Conservation (phyloP, 1,140 invertebrate genomes). For the Galendromus occidentalis region DNA sequence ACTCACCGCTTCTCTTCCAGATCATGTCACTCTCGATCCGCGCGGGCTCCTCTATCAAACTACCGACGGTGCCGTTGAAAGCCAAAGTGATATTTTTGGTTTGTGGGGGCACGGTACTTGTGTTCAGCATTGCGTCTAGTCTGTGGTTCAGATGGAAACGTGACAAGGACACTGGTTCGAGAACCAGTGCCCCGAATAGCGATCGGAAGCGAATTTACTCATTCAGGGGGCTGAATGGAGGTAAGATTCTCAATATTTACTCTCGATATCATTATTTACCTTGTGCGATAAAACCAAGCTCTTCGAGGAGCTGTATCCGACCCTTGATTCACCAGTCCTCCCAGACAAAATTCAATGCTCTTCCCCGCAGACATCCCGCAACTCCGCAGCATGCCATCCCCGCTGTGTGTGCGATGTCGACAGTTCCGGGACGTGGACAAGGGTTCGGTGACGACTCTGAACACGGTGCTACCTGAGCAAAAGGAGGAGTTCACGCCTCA, state of each 20-base stretch:
- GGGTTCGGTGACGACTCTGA: neutral
- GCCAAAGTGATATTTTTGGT: neutral
- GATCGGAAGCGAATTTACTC: neutral
- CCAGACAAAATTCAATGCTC: no score
- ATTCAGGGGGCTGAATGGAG: neutral
- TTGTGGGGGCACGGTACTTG: neutral
- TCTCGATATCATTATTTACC: neutral
- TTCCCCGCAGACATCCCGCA: neutral
- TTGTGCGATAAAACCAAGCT: neutral
- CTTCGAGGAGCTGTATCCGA: neutral
- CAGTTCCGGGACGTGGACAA: neutral
- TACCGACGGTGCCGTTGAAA: neutral
- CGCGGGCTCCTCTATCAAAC: neutral
- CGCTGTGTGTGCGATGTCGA: neutral
- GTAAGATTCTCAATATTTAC: neutral
- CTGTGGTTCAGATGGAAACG: neutral
- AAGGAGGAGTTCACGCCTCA: slow-evolving; percentile 21
- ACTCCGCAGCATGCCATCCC: neutral
- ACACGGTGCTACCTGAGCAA: neutral
- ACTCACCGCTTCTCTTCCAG: neutral
- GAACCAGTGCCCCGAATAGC: neutral
- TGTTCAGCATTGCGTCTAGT: neutral
- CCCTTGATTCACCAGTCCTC: neutral
- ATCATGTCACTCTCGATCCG: neutral
- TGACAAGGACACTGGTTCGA: neutral